Conservation (phyloP, 2,797 vertebrate genomes). For the Mus minutoides region DNA sequence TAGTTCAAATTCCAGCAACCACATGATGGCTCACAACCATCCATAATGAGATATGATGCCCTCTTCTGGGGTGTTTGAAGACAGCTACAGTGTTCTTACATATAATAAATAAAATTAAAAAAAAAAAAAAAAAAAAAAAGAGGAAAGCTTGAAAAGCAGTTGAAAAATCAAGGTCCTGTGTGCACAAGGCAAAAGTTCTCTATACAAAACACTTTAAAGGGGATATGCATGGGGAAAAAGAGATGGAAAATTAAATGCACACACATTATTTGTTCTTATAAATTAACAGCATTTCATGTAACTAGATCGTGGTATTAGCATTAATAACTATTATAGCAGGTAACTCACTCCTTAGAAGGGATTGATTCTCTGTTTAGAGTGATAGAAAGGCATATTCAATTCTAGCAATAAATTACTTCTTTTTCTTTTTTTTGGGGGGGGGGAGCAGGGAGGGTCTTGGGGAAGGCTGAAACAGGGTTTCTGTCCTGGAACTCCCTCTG, state of each 20-base stretch:
- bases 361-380: constrained; percentile 12
- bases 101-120: too few species aligned
- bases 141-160: background rate
- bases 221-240: background rate
- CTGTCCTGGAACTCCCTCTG: background rate
- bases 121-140: too few species aligned
- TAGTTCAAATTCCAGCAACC: too few species aligned
- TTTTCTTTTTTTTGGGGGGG: background rate
- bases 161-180: constrained; percentile 48
- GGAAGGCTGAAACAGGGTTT: background rate
- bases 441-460: background rate
- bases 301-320: background rate
- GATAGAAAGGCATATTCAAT: background rate
- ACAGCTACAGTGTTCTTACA: too few species aligned
- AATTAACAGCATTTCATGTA: constrained; percentile 22
- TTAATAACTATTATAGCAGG: constrained; percentile 19
- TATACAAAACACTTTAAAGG: constrained; percentile 1
- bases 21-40: too few species aligned
- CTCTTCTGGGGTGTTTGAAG: too few species aligned
- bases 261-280: background rate
- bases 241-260: background rate
- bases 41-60: too few species aligned
- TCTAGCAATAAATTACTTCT: constrained; percentile 3
- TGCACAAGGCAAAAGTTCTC: background rate
- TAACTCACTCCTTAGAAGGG: constrained; percentile 17